Percentiles rank a stretch among this genome's conserved stretches.
phyloP scores from a whole-genome alignment of 2,113 vertebrate species.

The Herpailurus yagouaroundi region DNA sequence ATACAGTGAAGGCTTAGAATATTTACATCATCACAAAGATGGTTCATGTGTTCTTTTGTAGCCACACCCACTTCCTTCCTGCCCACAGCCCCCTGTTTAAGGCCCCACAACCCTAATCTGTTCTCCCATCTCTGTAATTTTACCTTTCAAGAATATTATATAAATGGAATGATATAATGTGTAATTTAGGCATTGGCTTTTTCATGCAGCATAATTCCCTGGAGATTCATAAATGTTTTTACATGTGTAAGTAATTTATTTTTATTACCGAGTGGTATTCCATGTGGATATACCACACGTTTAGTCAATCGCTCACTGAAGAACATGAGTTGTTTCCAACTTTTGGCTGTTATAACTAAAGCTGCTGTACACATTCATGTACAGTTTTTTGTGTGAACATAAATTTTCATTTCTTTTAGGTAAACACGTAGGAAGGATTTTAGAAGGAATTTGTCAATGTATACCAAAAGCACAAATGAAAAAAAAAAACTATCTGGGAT shows the following conservation, averaged over 20 bases:
- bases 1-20: not conserved
- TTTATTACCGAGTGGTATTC: not conserved
- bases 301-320: not conserved
- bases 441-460: not conserved
- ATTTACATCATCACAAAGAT: conserved; percentile 16
- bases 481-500: not conserved
- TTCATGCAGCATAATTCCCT: not conserved
- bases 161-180: not conserved
- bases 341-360: conserved; percentile 6
- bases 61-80: not conserved
- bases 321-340: not conserved
- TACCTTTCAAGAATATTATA: not conserved
- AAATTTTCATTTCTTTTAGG: not conserved
- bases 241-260: not conserved
- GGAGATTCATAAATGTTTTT: not conserved
- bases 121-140: not conserved
- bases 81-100: not conserved
- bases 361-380: not conserved
- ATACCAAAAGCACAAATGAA: not conserved
- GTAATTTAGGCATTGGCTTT: not conserved
- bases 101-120: not conserved
- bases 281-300: not conserved
- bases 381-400: not conserved
- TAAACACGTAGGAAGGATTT: not conserved
- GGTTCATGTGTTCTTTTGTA: not conserved